These are phyloP conservation scores for Agrypnia vestita DNA, from an alignment of 1,140 invertebrate species.

Conservation along the genomic window DNA sequence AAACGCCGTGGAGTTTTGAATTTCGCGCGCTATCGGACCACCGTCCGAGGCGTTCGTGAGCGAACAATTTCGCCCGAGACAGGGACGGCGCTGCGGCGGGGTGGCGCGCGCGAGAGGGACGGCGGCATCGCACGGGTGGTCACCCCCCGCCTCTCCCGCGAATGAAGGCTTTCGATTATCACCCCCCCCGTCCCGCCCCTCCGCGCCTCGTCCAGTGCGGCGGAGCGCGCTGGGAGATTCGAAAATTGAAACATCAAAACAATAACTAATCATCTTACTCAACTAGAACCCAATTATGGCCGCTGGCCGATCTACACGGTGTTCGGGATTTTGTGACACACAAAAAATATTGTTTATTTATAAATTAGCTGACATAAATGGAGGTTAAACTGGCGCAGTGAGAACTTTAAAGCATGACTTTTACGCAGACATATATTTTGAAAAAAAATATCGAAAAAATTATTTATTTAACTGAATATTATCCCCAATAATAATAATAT, in stretches of 20 bases:
- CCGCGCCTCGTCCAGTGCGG: background rate
- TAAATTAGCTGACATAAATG: too few species aligned
- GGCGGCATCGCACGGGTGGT: slow-evolving; percentile 50
- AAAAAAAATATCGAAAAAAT: too few species aligned
- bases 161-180: slow-evolving; percentile 42
- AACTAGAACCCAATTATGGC: slow-evolving; percentile 61
- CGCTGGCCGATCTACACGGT: slow-evolving; percentile 31
- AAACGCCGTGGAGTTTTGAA: slow-evolving; percentile 29
- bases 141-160: slow-evolving; percentile 41
- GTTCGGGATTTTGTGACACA: background rate
- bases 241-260: slow-evolving; percentile 62
- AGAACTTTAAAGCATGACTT: too few species aligned
- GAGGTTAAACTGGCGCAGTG: too few species aligned
- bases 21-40: slow-evolving; percentile 42
- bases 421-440: too few species aligned
- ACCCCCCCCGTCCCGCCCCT: background rate
- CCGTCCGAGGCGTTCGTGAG: slow-evolving; percentile 48
- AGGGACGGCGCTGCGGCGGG: background rate
- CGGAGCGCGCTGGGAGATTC: slow-evolving; percentile 30
- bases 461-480: too few species aligned
- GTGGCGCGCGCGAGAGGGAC: background rate
- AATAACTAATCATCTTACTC: slow-evolving; percentile 62
- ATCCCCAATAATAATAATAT: too few species aligned
- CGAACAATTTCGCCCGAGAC: slow-evolving; percentile 14
- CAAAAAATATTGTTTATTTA: too few species aligned